Conservation (phyloP, 2,113 vertebrate species). For the Climacteris rufus region DNA sequence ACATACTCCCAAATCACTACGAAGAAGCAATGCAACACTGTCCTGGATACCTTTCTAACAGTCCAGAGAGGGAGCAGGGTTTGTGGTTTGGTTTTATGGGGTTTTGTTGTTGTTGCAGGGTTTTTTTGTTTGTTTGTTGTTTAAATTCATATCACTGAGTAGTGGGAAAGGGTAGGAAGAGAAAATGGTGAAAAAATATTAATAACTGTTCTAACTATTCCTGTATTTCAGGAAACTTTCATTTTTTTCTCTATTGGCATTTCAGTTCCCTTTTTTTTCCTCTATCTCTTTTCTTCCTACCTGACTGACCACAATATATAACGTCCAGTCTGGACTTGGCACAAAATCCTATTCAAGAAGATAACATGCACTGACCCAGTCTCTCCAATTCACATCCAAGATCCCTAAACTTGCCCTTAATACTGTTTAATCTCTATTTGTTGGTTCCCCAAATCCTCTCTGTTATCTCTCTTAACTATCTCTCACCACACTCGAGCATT, state of each 20-base stretch:
- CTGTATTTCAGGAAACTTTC: neutral
- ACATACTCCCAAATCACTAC: neutral
- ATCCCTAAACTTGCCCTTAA: conserved; percentile 50
- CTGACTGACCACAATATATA: neutral
- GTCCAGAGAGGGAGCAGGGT: neutral
- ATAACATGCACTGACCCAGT: conserved; percentile 20
- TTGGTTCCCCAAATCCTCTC: neutral
- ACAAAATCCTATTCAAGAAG: conserved; percentile 29
- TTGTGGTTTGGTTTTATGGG: neutral
- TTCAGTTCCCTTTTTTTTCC: neutral
- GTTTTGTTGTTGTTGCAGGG: neutral
- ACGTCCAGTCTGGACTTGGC: neutral
- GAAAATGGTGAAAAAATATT: neutral
- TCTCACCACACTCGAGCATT: neutral
- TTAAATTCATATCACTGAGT: neutral
- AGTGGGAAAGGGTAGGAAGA: neutral
- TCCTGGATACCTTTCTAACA: neutral
- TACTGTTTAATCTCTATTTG: conserved; percentile 45
- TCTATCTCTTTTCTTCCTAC: neutral
- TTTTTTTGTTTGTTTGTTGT: neutral
- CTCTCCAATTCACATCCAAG: conserved; percentile 4
- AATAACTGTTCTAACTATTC: neutral
- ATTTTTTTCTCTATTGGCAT: neutral
- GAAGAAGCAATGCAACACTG: neutral
- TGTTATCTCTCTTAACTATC: neutral